A percentile compares a stretch with the other conserved stretches of the same genome.
Conservation (phyloP, 2,113 vertebrate genomes). For the Spermophilus dauricus region DNA sequence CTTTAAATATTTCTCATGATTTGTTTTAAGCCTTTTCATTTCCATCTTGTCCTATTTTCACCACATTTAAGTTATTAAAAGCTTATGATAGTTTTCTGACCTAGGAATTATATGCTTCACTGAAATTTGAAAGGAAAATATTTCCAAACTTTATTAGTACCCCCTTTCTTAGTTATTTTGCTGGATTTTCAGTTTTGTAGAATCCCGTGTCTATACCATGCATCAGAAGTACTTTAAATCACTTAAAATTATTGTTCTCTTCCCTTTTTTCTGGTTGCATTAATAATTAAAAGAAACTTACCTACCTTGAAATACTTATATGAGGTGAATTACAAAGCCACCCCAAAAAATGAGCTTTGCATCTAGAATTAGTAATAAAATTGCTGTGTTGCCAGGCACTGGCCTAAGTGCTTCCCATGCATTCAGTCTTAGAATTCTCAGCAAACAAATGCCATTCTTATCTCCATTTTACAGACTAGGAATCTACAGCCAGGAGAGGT, state of each 20-base stretch:
- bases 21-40: not conserved
- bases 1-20: not conserved
- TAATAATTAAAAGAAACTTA: not conserved
- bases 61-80: not conserved
- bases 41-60: not conserved
- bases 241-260: not conserved
- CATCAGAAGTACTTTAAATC: not conserved
- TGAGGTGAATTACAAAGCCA: not conserved
- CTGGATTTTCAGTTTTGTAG: not conserved
- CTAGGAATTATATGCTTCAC: not conserved
- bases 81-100: not conserved
- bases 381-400: not conserved
- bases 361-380: not conserved
- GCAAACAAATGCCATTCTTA: constrained; percentile 20
- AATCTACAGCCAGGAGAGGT: not conserved
- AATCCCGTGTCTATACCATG: not conserved
- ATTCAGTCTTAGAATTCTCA: not conserved
- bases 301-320: not conserved
- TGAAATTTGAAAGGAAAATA: not conserved
- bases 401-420: not conserved
- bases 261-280: not conserved
- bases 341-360: not conserved
- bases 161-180: not conserved
- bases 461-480: not conserved
- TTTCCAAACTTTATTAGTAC: not conserved